Conservation (phyloP, 2,888 invertebrate genomes). For the Flexamia atlantica region DNA sequence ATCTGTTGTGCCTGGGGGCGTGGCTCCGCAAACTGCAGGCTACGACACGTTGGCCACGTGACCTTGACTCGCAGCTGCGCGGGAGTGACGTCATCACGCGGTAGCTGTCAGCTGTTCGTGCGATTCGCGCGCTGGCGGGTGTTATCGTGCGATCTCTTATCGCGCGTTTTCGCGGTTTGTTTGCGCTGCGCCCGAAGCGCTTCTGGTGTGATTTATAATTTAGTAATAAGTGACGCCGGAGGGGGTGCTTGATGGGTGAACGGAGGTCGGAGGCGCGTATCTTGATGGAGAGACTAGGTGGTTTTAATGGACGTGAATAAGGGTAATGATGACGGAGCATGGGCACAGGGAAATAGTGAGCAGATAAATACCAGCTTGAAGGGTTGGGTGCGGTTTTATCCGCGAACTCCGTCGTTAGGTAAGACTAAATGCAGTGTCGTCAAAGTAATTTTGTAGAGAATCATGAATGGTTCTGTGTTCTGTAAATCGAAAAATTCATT, state of each 20-base stretch:
- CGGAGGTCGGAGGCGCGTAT: not conserved
- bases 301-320: not conserved
- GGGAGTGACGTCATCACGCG: slow-evolving; percentile 10
- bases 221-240: not conserved
- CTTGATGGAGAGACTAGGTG: not conserved
- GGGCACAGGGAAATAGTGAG: too few species aligned
- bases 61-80: slow-evolving; percentile 31
- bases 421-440: too few species aligned
- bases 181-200: not conserved
- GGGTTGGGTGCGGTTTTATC: too few species aligned
- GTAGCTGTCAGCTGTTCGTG: too few species aligned
- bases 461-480: too few species aligned
- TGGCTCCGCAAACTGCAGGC: slow-evolving; percentile 13
- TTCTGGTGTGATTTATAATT: not conserved
- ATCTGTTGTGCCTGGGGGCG: slow-evolving; percentile 33
- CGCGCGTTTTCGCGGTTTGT: not conserved
- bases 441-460: too few species aligned
- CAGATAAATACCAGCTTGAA: too few species aligned
- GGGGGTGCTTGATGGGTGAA: not conserved
- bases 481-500: too few species aligned
- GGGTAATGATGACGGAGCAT: not conserved
- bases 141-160: not conserved
- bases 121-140: not conserved
- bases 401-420: too few species aligned
- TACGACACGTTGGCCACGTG: slow-evolving; percentile 24